Percentiles rank a stretch among this genome's conserved stretches.
Conservation (phyloP, 2,113 vertebrate genomes). For the Tautogolabrus adspersus region DNA sequence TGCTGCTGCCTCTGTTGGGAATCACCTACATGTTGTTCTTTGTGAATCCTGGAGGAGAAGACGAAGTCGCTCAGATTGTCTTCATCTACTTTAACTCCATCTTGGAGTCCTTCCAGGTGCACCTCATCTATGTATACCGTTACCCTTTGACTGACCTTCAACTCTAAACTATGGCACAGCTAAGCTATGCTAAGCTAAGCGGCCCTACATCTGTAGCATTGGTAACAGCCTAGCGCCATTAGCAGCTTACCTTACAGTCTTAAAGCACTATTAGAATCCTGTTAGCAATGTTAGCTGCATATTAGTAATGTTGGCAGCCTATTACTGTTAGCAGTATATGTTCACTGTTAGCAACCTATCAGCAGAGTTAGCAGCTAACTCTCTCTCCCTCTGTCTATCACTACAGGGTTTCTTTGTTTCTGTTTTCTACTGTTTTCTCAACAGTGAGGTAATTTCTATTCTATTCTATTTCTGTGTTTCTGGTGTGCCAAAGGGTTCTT, state of each 20-base stretch:
- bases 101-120: slow-evolving; percentile 64
- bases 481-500: neutral
- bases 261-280: too few relatives aligned
- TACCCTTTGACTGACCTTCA: neutral
- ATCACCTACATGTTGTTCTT: slow-evolving; percentile 71
- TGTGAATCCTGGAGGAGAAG: slow-evolving; percentile 64
- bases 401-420: slow-evolving; percentile 68
- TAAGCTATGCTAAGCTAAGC: neutral
- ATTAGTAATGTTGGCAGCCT: too few relatives aligned
- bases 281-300: too few relatives aligned
- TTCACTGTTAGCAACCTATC: too few relatives aligned
- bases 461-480: neutral
- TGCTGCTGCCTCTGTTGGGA: slow-evolving; percentile 62
- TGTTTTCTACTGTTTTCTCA: slow-evolving; percentile 67
- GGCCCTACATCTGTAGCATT: neutral
- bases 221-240: neutral
- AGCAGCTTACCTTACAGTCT: neutral
- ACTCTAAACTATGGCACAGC: neutral
- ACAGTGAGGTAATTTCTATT: slow-evolving; percentile 54
- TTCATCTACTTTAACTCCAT: slow-evolving; percentile 71
- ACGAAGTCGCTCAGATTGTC: slow-evolving; percentile 56
- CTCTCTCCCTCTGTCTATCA: neutral
- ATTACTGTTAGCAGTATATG: too few relatives aligned
- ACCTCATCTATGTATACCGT: neutral
- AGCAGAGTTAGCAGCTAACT: neutral